phyloP scores from a whole-genome alignment of 1,140 invertebrate genomes.

The Harlomillsia oculata region DNA sequence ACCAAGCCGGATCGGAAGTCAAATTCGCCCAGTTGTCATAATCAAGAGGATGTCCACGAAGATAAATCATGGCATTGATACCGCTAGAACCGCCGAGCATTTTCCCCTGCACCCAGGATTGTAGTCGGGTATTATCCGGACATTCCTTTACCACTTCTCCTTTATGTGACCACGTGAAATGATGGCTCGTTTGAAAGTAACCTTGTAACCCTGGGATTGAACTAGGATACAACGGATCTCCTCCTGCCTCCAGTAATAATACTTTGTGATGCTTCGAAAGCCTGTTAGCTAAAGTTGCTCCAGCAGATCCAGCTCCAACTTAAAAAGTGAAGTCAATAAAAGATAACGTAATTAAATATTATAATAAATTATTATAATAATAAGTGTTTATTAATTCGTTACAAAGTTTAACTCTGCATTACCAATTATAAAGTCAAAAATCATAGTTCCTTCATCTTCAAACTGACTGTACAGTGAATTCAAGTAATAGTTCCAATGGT shows the following conservation, averaged over 20 bases:
- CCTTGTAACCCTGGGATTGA: no score
- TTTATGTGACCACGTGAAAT: no score
- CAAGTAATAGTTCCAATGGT: constrained; percentile 12
- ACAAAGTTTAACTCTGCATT: background rate
- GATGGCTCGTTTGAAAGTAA: no score
- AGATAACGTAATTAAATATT: background rate
- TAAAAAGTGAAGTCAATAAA: constrained; percentile 20
- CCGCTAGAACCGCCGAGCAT: no score
- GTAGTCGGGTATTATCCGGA: no score
- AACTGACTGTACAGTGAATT: background rate
- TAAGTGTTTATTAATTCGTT: background rate
- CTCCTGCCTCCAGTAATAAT: constrained; percentile 51
- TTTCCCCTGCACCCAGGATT: no score
- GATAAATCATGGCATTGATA: no score
- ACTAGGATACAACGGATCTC: constrained; percentile 18
- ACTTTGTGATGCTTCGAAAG: constrained; percentile 46
- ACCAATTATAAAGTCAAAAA: constrained; percentile 24
- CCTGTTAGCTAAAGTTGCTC: constrained; percentile 49
- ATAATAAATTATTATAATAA: background rate
- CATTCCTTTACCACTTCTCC: no score
- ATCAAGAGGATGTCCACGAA: constrained; percentile 17
- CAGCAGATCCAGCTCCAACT: constrained; percentile 50
- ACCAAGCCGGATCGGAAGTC: constrained; percentile 46
- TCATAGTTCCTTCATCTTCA: background rate
- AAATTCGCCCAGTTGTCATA: constrained; percentile 47